Evolutionary conservation across 2,888 invertebrate genomes (phyloP).

Genomic region (Limnephilus auricula): DNA sequence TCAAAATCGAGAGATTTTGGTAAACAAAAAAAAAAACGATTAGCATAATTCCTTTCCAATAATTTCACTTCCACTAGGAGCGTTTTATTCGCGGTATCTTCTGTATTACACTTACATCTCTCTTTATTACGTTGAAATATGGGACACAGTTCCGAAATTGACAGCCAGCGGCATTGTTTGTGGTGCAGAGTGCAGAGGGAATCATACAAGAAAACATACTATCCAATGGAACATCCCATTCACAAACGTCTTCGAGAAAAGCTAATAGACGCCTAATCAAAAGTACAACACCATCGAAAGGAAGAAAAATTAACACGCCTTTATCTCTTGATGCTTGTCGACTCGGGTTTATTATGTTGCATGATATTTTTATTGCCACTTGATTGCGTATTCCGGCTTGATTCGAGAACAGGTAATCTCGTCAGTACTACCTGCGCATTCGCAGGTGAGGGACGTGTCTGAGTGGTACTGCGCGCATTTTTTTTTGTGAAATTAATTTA

Average conservation of each 20-base stretch:
- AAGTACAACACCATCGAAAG: not conserved
- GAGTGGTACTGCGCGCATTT: not conserved
- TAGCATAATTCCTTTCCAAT: not conserved
- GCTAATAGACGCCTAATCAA: not conserved
- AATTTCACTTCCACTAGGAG: not conserved
- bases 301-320: not conserved
- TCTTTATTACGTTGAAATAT: not conserved
- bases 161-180: conserved; percentile 30
- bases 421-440: conserved; percentile 35
- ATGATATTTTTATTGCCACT: not conserved
- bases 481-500: conserved; percentile 8
- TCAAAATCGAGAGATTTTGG: not conserved
- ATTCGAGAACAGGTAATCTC: conserved; percentile 41
- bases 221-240: not conserved
- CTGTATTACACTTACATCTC: not conserved
- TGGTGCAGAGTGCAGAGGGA: conserved; percentile 21
- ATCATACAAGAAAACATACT: not conserved
- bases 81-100: not conserved
- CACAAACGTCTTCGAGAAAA: not conserved
- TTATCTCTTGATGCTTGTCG: not conserved
- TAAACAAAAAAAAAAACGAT: not conserved
- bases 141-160: conserved; percentile 20
- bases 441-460: conserved; percentile 27
- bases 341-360: too few species aligned
- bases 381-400: not conserved